A percentile compares a stretch with the other conserved stretches of the same genome.
phyloP scores from a whole-genome alignment of 2,888 invertebrate genomes.

The Ephialtes manifestator region DNA sequence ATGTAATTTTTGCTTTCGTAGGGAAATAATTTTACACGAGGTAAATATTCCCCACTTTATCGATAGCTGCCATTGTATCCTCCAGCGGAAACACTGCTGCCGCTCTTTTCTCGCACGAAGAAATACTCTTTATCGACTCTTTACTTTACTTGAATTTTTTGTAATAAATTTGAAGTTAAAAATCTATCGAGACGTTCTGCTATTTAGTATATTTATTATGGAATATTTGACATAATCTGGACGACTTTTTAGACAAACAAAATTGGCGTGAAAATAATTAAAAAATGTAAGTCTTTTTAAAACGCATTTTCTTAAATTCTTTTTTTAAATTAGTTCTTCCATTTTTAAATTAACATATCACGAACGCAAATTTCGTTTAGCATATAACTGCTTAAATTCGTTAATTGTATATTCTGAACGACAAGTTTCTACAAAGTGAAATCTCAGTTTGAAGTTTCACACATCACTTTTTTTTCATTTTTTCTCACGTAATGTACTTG shows the following conservation, averaged over 20 bases:
- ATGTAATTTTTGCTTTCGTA: not conserved
- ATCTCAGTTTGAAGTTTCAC: constrained; percentile 19
- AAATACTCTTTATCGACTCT: constrained; percentile 51
- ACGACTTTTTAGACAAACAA: too few species aligned
- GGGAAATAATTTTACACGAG: not conserved
- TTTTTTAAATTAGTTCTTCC: too few species aligned
- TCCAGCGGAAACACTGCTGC: constrained; percentile 19
- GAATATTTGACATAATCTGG: not conserved
- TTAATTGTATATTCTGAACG: not conserved
- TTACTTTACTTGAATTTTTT: not conserved
- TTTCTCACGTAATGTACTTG: constrained; percentile 1
- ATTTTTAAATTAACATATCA: too few species aligned
- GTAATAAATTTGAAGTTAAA: not conserved
- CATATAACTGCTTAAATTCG: not conserved
- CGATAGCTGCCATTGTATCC: constrained; percentile 35
- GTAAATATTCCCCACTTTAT: constrained; percentile 15
- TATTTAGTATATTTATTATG: not conserved
- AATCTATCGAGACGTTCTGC: not conserved
- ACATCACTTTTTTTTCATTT: not conserved
- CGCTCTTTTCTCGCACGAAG: constrained; percentile 10
- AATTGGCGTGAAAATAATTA: too few species aligned
- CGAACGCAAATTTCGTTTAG: not conserved
- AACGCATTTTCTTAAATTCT: too few species aligned
- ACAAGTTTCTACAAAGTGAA: not conserved
- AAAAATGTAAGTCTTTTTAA: too few species aligned